Evolutionary conservation across 2,113 vertebrate genomes (phyloP).

Genomic region (Thomomys bottae): DNA sequence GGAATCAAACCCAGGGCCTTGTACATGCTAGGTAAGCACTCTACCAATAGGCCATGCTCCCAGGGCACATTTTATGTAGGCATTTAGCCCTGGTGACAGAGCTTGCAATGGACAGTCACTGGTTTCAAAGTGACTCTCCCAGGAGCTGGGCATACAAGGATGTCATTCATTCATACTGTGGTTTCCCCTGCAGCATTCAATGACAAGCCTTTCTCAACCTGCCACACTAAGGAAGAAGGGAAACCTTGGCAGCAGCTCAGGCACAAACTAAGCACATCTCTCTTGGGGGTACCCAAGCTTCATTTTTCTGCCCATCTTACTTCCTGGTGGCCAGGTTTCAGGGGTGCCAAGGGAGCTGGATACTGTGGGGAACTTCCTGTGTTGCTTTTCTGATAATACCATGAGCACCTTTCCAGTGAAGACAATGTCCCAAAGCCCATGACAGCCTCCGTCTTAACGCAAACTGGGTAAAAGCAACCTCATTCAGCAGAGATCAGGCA

Average conservation of each 20-base stretch:
- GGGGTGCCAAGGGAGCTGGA: not conserved
- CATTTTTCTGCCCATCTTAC: constrained; percentile 5
- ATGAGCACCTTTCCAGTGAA: not conserved
- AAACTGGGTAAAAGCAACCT: not conserved
- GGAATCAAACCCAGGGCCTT: too few species aligned
- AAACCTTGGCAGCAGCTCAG: constrained; percentile 40
- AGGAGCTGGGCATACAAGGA: not conserved
- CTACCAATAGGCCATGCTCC: too few species aligned
- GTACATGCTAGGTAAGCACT: too few species aligned
- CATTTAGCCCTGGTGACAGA: not conserved
- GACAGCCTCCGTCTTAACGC: not conserved
- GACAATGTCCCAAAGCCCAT: not conserved
- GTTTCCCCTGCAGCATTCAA: not conserved
- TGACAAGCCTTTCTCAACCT: not conserved
- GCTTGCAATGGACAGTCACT: too few species aligned
- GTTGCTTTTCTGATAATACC: not conserved
- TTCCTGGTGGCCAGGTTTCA: constrained; percentile 33
- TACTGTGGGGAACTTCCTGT: constrained; percentile 21
- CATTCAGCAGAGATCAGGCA: not conserved
- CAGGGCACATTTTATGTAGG: too few species aligned
- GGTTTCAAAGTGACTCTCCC: too few species aligned
- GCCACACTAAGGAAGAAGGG: constrained; percentile 2
- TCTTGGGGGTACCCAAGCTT: not conserved
- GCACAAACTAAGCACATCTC: constrained; percentile 21
- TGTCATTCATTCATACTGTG: not conserved